Evolutionary conservation across 2,113 vertebrate species (phyloP).

Genomic region (Trematomus loennbergii): DNA sequence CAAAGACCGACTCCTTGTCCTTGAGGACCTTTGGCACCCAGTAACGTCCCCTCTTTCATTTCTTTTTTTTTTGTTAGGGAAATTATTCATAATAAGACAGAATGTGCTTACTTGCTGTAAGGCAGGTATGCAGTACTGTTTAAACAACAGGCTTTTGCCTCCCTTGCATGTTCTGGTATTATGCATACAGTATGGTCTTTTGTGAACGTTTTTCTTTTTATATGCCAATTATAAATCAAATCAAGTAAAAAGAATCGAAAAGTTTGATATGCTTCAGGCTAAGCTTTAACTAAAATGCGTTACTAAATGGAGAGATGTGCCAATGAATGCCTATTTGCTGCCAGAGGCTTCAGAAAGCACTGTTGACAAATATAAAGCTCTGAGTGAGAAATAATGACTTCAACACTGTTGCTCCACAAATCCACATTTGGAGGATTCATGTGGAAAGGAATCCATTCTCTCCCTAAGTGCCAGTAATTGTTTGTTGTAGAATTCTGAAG

Average conservation of each 20-base stretch:
- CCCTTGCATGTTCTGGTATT: too few relatives aligned
- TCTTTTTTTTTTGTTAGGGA: slow-evolving; percentile 11
- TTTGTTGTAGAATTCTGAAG: slow-evolving; percentile 59
- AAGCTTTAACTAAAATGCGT: slow-evolving; percentile 71
- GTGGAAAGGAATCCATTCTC: slow-evolving; percentile 46
- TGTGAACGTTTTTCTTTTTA: too few relatives aligned
- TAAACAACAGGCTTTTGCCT: neutral
- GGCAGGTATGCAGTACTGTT: slow-evolving; percentile 30
- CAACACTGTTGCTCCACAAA: slow-evolving; percentile 42
- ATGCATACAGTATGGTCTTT: too few relatives aligned
- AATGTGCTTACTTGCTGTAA: slow-evolving; percentile 27
- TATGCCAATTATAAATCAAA: too few relatives aligned
- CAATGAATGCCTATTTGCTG: slow-evolving; percentile 20
- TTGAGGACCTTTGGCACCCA: slow-evolving; percentile 63
- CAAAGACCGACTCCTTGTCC: slow-evolving; percentile 70
- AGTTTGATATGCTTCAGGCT: slow-evolving; percentile 56
- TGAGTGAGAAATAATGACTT: slow-evolving; percentile 60
- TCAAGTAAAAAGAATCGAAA: slow-evolving; percentile 39
- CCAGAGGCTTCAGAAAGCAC: slow-evolving; percentile 53
- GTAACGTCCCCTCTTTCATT: slow-evolving; percentile 44
- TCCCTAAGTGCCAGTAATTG: slow-evolving; percentile 60
- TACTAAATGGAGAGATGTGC: slow-evolving; percentile 70
- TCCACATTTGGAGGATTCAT: slow-evolving; percentile 32
- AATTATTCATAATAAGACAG: slow-evolving; percentile 41
- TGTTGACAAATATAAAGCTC: slow-evolving; percentile 51